Percentiles rank a stretch among this genome's conserved stretches.
Evolutionary conservation across 2,113 vertebrate genomes (phyloP).

Genomic region (Clinocottus analis): DNA sequence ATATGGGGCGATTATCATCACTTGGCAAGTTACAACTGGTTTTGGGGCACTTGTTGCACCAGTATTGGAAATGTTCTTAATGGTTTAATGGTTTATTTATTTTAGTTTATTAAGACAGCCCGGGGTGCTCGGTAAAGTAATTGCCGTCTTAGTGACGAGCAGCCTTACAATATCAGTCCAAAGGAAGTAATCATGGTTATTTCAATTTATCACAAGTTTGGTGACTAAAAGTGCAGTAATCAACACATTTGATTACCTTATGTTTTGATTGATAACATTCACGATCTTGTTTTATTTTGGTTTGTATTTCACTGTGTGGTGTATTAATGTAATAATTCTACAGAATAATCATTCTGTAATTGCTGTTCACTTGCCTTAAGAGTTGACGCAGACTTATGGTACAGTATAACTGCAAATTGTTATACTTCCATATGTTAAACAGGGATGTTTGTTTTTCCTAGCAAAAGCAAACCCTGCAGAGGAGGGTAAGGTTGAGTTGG

Average conservation of each 20-base stretch:
- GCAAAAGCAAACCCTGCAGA: constrained; percentile 10
- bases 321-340: constrained; percentile 41
- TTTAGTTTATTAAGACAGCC: background rate
- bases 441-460: constrained; percentile 44
- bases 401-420: constrained; percentile 55
- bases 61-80: constrained; percentile 24
- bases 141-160: constrained; percentile 11
- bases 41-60: constrained; percentile 22
- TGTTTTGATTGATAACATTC: constrained; percentile 38
- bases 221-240: constrained; percentile 56
- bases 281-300: constrained; percentile 46
- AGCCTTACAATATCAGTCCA: constrained; percentile 59
- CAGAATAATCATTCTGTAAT: constrained; percentile 44
- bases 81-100: too few relatives aligned
- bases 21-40: constrained; percentile 44
- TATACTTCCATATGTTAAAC: constrained; percentile 61
- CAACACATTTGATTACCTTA: constrained; percentile 58
- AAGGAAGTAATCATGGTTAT: constrained; percentile 57
- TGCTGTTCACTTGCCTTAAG: constrained; percentile 27
- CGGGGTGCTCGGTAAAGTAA: constrained; percentile 18
- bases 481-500: constrained; percentile 8
- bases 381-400: constrained; percentile 44
- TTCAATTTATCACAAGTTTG: constrained; percentile 50
- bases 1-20: constrained; percentile 35
- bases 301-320: constrained; percentile 51